Evolutionary conservation across 2,797 vertebrate species (phyloP).

Genomic region (Sphaeramia orbicularis): DNA sequence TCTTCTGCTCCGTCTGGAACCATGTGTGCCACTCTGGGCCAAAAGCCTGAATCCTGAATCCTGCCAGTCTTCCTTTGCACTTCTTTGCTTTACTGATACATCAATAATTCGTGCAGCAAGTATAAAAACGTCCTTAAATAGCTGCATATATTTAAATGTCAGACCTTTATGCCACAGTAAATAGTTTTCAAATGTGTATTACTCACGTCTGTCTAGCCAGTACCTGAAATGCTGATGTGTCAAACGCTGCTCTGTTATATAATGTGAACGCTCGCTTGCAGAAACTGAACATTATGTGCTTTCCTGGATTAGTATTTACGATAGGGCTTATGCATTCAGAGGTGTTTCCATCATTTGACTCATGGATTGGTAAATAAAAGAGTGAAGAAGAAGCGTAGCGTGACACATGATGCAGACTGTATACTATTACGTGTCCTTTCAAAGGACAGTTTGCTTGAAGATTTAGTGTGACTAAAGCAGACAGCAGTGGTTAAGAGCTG

Average conservation of each 20-base stretch:
- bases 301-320: background rate
- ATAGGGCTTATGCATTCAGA: background rate
- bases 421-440: background rate
- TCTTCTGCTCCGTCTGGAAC: constrained; percentile 13
- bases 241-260: constrained; percentile 35
- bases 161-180: constrained; percentile 7
- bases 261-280: constrained; percentile 23
- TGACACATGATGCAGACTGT: background rate
- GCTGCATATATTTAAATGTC: too few species aligned
- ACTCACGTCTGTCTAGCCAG: constrained; percentile 25
- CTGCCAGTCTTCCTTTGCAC: too few species aligned
- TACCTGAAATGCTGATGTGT: constrained; percentile 14
- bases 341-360: background rate
- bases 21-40: too few species aligned
- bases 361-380: background rate
- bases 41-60: too few species aligned
- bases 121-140: too few species aligned
- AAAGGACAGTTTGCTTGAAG: background rate
- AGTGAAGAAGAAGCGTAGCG: background rate
- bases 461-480: background rate
- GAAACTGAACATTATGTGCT: constrained; percentile 10
- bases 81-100: too few species aligned
- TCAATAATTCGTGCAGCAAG: too few species aligned
- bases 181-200: constrained; percentile 36
- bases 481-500: too few species aligned